Evolutionary conservation across 2,797 vertebrate genomes (phyloP), one percentile per base, ranked within the genome.

Genomic region (Miichthys miiuy): DNA sequence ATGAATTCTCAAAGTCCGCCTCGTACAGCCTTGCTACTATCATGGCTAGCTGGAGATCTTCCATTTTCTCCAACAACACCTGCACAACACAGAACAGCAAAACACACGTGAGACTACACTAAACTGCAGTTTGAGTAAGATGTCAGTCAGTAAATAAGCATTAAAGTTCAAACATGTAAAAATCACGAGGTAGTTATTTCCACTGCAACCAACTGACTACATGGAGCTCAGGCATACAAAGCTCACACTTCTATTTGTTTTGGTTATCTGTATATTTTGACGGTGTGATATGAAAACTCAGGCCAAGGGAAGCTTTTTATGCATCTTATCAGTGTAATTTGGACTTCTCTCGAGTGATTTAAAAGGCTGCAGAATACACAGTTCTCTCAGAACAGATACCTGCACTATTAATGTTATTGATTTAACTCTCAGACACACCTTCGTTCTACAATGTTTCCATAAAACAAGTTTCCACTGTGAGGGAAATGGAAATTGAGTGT

Each of bases 61-160:
- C 98, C 98, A 99, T 99, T 92, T 99, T 99, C 88, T 99, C 98
- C 92, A 99, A 89, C 89, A 98, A 96, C 4, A 99, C 98, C 98
- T 99, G 38, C 23, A 83, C 30, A 58, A 48, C 21, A 79, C 7
- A 57, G 66, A 65, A 30, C 4, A 84, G 23, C 4, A 23, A n/a
- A 66, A 7, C 11, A 65, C 5, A 65, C n/a, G 42, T 21, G 17
- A 46, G 16, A 23, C 25, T 21, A n/a, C 8, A 38, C 8, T 8
- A 8, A 52, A 20, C 18, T 47, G 18, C 4, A 62, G 8, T 51
- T 71, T 34, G 17, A 46, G 3, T 0, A 44, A 51, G 47, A 64
- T 42, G 0, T 50, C 52, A 52, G 0, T 50, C 52, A 52, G 2
- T 25, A 46, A 18, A 21, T 55, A 13, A 3, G 13, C 18, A 30